A percentile compares a stretch with the other conserved stretches of the same genome.
Evolutionary conservation across 2,888 invertebrate genomes (phyloP).

Genomic region (Chymomyza fuscimana): DNA sequence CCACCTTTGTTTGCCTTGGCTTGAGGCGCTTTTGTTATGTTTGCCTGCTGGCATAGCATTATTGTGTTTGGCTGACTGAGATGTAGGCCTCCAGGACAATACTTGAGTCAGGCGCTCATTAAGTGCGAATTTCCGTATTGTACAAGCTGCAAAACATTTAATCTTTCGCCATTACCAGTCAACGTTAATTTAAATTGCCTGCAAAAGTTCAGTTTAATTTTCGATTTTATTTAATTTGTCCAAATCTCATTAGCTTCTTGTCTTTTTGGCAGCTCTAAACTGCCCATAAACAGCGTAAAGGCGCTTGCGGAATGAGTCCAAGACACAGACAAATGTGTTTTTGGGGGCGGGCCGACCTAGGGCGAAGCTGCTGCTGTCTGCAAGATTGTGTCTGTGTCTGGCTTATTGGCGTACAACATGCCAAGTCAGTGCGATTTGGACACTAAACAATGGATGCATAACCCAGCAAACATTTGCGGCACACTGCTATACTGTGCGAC

Average conservation of each 20-base stretch:
- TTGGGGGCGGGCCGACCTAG: neutral
- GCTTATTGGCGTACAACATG: constrained; percentile 24
- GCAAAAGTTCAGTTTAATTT: constrained; percentile 24
- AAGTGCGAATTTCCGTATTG: constrained; percentile 25
- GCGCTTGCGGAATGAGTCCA: constrained; percentile 6
- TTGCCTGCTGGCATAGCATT: neutral
- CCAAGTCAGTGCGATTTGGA: constrained; percentile 47
- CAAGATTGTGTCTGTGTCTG: constrained; percentile 31
- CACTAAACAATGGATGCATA: constrained; percentile 2
- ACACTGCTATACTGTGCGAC: neutral
- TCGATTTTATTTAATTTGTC: constrained; percentile 39
- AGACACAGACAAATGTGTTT: constrained; percentile 40
- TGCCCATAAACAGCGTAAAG: neutral
- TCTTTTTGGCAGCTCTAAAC: neutral
- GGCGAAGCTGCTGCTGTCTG: constrained; percentile 21
- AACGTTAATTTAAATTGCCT: constrained; percentile 36
- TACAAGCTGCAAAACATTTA: constrained; percentile 22
- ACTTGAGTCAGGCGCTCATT: constrained; percentile 27
- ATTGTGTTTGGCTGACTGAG: neutral
- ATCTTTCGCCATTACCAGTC: neutral
- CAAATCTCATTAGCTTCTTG: constrained; percentile 41
- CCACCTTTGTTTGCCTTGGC: constrained; percentile 34
- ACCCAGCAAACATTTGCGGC: neutral
- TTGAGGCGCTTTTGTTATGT: neutral
- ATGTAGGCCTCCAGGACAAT: neutral